Percentiles rank a stretch among this genome's conserved stretches.
Conservation (phyloP, 2,888 invertebrate genomes). For the Asteroscopus sphinx region DNA sequence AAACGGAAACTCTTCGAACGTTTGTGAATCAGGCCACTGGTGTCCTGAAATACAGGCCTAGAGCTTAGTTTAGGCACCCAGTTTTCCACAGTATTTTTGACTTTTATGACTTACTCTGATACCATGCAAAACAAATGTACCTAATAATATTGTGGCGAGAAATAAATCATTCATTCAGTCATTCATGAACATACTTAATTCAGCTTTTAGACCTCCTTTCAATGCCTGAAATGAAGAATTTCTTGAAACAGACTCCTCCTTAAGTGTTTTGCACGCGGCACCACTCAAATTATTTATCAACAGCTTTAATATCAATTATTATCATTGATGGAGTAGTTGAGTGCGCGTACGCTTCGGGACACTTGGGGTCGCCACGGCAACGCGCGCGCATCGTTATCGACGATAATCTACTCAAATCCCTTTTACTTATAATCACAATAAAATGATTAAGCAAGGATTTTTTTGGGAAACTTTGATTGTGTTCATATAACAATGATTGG, state of each 20-base stretch:
- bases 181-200: background rate
- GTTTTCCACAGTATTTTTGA: too few relatives aligned
- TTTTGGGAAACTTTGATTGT: background rate
- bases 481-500: background rate
- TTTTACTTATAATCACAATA: slow-evolving; percentile 18
- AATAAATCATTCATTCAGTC: too few relatives aligned
- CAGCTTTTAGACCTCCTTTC: background rate
- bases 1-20: too few relatives aligned
- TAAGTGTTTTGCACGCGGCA: slow-evolving; percentile 74
- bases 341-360: slow-evolving; percentile 11
- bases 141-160: too few relatives aligned
- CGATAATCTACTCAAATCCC: slow-evolving; percentile 44
- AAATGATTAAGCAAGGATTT: slow-evolving; percentile 10
- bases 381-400: slow-evolving; percentile 46
- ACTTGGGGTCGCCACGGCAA: slow-evolving; percentile 32
- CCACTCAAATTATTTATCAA: slow-evolving; percentile 65
- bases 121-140: too few relatives aligned
- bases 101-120: too few relatives aligned
- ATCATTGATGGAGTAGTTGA: slow-evolving; percentile 57
- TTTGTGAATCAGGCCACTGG: too few relatives aligned
- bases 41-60: too few relatives aligned
- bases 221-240: background rate
- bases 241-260: slow-evolving; percentile 49
- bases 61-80: too few relatives aligned
- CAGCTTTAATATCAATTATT: slow-evolving; percentile 73